Conservation (phyloP, 2,888 invertebrate species). For the Azorinus chamasolen region DNA sequence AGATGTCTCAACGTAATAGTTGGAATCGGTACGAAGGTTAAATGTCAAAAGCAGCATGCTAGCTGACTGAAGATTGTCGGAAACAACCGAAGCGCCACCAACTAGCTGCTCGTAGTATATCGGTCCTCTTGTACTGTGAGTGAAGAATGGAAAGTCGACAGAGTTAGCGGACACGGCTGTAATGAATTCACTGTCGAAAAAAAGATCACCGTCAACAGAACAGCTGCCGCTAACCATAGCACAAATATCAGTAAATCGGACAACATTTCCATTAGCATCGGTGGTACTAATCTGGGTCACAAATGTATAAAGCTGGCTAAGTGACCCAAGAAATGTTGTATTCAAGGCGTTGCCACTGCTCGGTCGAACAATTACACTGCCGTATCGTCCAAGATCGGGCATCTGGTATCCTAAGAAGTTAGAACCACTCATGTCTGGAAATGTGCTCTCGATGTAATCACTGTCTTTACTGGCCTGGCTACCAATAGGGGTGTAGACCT, state of each 20-base stretch:
- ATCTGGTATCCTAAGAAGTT: constrained; percentile 32
- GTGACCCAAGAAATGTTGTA: constrained; percentile 30
- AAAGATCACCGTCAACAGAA: constrained; percentile 35
- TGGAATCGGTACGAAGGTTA: too few relatives aligned
- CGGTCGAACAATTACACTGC: constrained; percentile 22
- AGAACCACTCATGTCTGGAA: constrained; percentile 43
- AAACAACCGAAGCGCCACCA: too few relatives aligned
- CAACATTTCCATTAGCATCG: constrained; percentile 6
- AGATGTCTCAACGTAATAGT: too few relatives aligned
- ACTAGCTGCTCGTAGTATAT: too few relatives aligned
- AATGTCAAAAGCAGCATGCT: too few relatives aligned
- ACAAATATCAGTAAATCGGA: constrained; percentile 43
- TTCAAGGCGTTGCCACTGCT: constrained; percentile 35
- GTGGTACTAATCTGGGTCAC: constrained; percentile 36
- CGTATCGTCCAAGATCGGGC: constrained; percentile 11
- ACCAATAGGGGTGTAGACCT: constrained; percentile 47
- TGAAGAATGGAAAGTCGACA: too few relatives aligned
- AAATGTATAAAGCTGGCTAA: constrained; percentile 17
- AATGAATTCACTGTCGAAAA: constrained; percentile 39
- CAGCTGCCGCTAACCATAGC: constrained; percentile 22
- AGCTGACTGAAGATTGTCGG: too few relatives aligned
- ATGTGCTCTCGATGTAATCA: constrained; percentile 16
- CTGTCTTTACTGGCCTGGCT: constrained; percentile 34
- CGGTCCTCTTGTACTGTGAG: too few relatives aligned
- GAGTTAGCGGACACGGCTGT: constrained; percentile 27